These are phyloP conservation scores for Oscheius myriophilus DNA, from an alignment of 2,888 invertebrate species.

Conservation along the genomic window DNA sequence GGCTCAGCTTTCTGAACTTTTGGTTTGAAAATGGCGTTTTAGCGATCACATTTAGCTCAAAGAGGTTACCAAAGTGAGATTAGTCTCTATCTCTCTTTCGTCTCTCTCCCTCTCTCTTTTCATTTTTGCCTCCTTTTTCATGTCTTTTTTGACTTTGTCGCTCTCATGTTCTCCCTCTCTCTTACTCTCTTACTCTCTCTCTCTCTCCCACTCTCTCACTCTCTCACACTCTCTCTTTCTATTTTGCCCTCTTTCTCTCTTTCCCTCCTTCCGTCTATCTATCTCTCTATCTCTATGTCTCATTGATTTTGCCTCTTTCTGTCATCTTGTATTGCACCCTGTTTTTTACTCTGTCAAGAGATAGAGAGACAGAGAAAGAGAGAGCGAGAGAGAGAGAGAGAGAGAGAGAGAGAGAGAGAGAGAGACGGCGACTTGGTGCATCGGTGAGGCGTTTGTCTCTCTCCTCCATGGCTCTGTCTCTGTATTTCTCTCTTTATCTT, in stretches of 20 bases:
- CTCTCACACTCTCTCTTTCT: background rate
- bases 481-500: no score
- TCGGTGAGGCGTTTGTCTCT: no score
- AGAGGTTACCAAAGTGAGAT: background rate
- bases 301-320: background rate
- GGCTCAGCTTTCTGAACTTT: background rate
- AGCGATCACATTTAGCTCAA: background rate
- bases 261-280: background rate
- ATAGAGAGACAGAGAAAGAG: no score
- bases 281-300: background rate
- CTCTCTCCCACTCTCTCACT: slow-evolving; percentile 1
- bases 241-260: slow-evolving; percentile 13
- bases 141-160: background rate
- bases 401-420: no score
- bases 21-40: background rate
- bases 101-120: slow-evolving; percentile 6
- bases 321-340: background rate
- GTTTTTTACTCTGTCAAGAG: no score
- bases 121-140: no score
- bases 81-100: background rate
- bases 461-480: no score
- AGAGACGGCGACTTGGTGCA: no score
- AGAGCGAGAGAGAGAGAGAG: no score
- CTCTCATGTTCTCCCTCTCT: slow-evolving; percentile 1
- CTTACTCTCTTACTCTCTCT: slow-evolving; percentile 8